Conservation (phyloP, 2,113 vertebrate genomes). For the Hemiprocne comata region DNA sequence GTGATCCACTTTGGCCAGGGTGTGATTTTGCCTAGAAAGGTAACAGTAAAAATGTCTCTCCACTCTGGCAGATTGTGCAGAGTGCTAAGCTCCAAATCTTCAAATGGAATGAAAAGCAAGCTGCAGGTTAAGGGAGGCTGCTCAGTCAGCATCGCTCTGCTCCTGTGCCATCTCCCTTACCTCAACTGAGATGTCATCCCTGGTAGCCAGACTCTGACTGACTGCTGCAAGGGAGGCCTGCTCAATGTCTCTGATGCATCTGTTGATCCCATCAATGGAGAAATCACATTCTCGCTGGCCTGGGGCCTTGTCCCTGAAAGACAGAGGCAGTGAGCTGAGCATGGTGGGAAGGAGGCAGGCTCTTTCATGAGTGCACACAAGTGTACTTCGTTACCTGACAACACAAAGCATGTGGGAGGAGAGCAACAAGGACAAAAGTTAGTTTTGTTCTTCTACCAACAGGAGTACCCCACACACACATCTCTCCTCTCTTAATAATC, state of each 20-base stretch:
- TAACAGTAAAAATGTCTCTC: neutral
- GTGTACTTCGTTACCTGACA: fast-evolving
- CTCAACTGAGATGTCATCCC: conserved; percentile 98
- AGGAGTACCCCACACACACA: neutral
- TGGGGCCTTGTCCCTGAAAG: conserved; percentile 93
- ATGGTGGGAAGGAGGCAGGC: neutral
- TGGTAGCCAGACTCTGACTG: conserved; percentile 91
- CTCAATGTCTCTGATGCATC: conserved; percentile 95
- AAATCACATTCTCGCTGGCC: conserved; percentile 96
- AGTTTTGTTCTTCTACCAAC: neutral
- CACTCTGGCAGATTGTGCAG: neutral
- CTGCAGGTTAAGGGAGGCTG: neutral
- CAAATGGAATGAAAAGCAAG: neutral
- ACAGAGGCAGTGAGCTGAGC: neutral
- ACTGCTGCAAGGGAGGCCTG: conserved; percentile 93
- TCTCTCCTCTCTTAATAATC: neutral
- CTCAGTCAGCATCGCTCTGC: neutral
- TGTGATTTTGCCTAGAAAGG: neutral
- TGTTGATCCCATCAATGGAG: conserved; percentile 96
- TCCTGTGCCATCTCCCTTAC: conserved; percentile 68
- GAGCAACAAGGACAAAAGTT: neutral
- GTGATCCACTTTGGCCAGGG: fast-evolving
- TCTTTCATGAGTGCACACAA: neutral
- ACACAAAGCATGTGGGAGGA: neutral
- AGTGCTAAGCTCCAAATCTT: neutral